Evolutionary conservation across 2,797 vertebrate species (phyloP).

Genomic region (Trematomus bernacchii): DNA sequence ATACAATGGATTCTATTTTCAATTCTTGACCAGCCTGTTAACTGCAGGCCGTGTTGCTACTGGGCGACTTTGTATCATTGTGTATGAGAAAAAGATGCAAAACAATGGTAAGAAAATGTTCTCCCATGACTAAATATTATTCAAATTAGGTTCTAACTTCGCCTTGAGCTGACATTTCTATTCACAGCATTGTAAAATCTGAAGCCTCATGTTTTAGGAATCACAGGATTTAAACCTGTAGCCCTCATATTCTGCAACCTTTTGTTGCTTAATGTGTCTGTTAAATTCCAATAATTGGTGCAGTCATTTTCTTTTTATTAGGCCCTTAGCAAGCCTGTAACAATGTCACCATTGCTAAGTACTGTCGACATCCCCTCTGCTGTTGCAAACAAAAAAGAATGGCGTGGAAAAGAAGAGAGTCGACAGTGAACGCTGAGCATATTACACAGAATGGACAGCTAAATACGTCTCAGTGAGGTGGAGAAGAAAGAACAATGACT

Average conservation of each 20-base stretch:
- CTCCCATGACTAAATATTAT: constrained; percentile 22
- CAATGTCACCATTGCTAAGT: constrained; percentile 18
- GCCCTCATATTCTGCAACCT: neutral
- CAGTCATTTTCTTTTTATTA: constrained; percentile 20
- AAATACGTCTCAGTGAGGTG: constrained; percentile 23
- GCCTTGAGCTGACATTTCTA: constrained; percentile 5
- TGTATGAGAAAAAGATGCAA: constrained; percentile 12
- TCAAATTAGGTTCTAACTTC: constrained; percentile 10
- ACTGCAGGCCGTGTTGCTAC: constrained; percentile 1
- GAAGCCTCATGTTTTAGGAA: neutral
- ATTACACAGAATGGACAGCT: constrained; percentile 16
- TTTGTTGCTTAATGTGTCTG: neutral
- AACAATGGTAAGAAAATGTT: constrained; percentile 7
- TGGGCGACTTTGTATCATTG: constrained; percentile 1
- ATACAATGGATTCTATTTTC: constrained; percentile 24
- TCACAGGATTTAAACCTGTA: constrained; percentile 3
- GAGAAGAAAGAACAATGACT: constrained; percentile 27
- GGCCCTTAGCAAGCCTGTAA: neutral
- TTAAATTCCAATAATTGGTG: constrained; percentile 10
- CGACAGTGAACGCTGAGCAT: constrained; percentile 28
- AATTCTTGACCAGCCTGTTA: constrained; percentile 17
- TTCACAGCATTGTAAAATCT: neutral
- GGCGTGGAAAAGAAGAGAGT: neutral
- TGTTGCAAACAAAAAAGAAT: neutral
- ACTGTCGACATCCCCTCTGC: constrained; percentile 13